A percentile compares a stretch with the other conserved stretches of the same genome.
Conservation (phyloP, 2,888 invertebrate genomes). For the Lapara coniferarum region DNA sequence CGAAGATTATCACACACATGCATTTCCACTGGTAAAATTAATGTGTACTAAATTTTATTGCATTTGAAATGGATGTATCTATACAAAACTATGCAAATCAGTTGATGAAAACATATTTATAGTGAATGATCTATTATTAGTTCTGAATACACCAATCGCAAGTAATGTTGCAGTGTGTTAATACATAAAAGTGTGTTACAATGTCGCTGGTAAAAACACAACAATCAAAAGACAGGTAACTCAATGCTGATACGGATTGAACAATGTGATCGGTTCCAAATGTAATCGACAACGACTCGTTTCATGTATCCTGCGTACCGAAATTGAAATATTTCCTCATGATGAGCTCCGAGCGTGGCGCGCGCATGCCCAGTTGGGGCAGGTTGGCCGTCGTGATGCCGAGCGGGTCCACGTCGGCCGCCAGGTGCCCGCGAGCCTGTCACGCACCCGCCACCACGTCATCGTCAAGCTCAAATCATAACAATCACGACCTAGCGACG, state of each 20-base stretch:
- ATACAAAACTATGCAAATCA: constrained; percentile 25
- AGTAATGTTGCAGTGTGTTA: constrained; percentile 29
- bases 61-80: constrained; percentile 10
- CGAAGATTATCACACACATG: constrained; percentile 50
- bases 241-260: constrained; percentile 49
- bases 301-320: constrained; percentile 69
- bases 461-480: constrained; percentile 34
- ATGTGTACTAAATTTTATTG: constrained; percentile 13
- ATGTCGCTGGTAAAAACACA: constrained; percentile 57
- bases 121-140: constrained; percentile 14
- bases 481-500: constrained; percentile 30
- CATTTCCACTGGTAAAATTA: constrained; percentile 18
- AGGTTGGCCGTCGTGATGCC: constrained; percentile 91
- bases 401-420: constrained; percentile 96
- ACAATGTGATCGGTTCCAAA: constrained; percentile 59
- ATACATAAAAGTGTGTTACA: constrained; percentile 65
- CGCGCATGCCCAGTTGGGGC: constrained; percentile 80
- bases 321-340: constrained; percentile 84
- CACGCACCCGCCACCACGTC: constrained; percentile 71
- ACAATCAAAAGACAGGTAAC: constrained; percentile 63
- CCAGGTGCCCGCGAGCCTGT: constrained; percentile 96
- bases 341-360: constrained; percentile 81
- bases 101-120: constrained; percentile 17
- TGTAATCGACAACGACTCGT: constrained; percentile 47
- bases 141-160: constrained; percentile 39